phyloP scores from a whole-genome alignment of 2,888 invertebrate species.

The Pocota personata region DNA sequence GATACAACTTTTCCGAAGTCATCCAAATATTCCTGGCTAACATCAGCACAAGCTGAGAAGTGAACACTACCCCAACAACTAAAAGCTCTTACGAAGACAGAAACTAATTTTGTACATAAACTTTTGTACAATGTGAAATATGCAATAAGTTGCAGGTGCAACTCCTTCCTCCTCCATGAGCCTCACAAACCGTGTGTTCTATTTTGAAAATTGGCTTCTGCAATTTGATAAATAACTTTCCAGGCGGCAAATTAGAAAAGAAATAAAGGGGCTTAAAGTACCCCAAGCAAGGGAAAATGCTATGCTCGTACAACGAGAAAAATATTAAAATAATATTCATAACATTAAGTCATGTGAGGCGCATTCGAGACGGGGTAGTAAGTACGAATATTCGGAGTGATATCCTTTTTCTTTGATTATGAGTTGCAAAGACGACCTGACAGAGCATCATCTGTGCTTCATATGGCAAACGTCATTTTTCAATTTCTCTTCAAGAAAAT shows the following conservation, averaged over 20 bases:
- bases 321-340: slow-evolving; percentile 68
- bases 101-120: slow-evolving; percentile 45
- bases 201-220: slow-evolving; percentile 38
- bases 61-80: slow-evolving; percentile 28
- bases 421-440: slow-evolving; percentile 22
- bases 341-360: slow-evolving; percentile 51
- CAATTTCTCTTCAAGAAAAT: slow-evolving; percentile 58
- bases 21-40: slow-evolving; percentile 7
- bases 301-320: slow-evolving; percentile 14
- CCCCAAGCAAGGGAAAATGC: not conserved
- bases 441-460: slow-evolving; percentile 54
- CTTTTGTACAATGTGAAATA: slow-evolving; percentile 45
- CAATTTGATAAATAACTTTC: slow-evolving; percentile 61
- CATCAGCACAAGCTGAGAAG: not conserved
- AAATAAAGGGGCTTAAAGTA: not conserved
- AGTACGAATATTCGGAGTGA: not conserved
- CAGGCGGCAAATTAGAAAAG: slow-evolving; percentile 45
- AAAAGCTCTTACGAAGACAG: slow-evolving; percentile 27
- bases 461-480: slow-evolving; percentile 68
- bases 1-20: slow-evolving; percentile 28
- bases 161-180: not conserved
- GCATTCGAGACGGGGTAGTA: not conserved
- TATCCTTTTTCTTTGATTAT: not conserved
- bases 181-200: not conserved
- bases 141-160: slow-evolving; percentile 58